Conservation (phyloP, 2,797 vertebrate genomes). For the Kryptopterus vitreolus region DNA sequence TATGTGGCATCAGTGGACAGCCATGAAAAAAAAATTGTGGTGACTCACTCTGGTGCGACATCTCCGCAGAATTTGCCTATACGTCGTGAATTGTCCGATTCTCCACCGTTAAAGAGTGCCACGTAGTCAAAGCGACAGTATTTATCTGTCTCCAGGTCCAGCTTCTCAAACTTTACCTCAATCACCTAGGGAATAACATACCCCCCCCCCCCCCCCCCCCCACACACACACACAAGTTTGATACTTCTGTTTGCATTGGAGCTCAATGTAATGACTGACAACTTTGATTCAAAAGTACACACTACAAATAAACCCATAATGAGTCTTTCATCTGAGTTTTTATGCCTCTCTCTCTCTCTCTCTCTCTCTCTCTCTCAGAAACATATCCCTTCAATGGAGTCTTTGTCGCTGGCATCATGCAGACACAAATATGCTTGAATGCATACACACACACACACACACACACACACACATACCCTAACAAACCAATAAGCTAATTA, state of each 20-base stretch:
- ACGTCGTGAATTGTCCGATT: constrained; percentile 77
- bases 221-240: constrained; percentile 25
- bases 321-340: constrained; percentile 38
- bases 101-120: constrained; percentile 84
- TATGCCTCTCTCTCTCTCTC: constrained; percentile 50
- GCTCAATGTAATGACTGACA: background rate
- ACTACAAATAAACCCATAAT: constrained; percentile 25
- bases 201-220: constrained; percentile 22
- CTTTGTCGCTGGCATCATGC: constrained; percentile 60
- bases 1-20: background rate
- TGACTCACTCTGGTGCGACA: constrained; percentile 77
- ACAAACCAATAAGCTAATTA: constrained; percentile 7
- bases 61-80: constrained; percentile 89
- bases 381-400: constrained; percentile 64
- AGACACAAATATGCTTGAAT: constrained; percentile 32
- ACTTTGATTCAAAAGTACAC: background rate
- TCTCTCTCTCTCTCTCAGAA: constrained; percentile 57
- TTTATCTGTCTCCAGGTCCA: constrained; percentile 83
- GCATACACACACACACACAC: background rate
- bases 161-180: constrained; percentile 84
- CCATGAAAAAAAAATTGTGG: background rate
- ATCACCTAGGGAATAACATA: constrained; percentile 75
- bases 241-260: constrained; percentile 3
- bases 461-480: constrained; percentile 23
- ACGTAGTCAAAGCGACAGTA: constrained; percentile 94